Conservation (phyloP, 2,888 invertebrate genomes). For the Netelia melanura region DNA sequence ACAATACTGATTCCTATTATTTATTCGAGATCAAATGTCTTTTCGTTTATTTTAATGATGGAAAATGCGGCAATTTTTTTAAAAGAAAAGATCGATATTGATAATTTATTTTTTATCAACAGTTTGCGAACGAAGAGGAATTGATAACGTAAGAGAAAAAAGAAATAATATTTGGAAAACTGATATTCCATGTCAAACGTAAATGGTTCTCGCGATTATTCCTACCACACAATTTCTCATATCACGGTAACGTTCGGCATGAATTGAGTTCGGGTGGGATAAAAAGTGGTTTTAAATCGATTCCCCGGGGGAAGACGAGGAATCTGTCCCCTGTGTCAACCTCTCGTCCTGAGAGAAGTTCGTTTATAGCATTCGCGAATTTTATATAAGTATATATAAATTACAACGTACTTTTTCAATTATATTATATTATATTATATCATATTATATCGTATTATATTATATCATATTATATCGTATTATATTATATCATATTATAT, state of each 20-base stretch:
- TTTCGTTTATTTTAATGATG: too few species aligned
- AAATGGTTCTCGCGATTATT: constrained; percentile 11
- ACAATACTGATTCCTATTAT: too few species aligned
- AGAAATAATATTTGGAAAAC: constrained; percentile 23
- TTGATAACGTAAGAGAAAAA: not conserved
- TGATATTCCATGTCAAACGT: constrained; percentile 12
- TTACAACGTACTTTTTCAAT: too few species aligned
- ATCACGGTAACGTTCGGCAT: not conserved
- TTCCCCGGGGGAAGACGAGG: constrained; percentile 24
- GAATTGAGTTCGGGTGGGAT: constrained; percentile 1
- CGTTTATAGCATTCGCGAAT: not conserved
- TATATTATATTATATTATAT: too few species aligned
- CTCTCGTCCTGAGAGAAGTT: constrained; percentile 35
- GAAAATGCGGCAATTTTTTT: too few species aligned
- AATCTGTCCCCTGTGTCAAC: constrained; percentile 27
- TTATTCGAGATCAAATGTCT: too few species aligned
- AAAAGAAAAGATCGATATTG: too few species aligned
- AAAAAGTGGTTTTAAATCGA: constrained; percentile 46
- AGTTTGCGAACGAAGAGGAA: too few species aligned
- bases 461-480: too few species aligned
- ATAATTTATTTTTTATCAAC: too few species aligned
- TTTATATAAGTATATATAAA: constrained; percentile 18
- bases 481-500: too few species aligned
- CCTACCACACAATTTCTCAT: not conserved
- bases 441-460: too few species aligned